Evolutionary conservation across 2,113 vertebrate genomes (phyloP).

Genomic region (Mobula birostris): DNA sequence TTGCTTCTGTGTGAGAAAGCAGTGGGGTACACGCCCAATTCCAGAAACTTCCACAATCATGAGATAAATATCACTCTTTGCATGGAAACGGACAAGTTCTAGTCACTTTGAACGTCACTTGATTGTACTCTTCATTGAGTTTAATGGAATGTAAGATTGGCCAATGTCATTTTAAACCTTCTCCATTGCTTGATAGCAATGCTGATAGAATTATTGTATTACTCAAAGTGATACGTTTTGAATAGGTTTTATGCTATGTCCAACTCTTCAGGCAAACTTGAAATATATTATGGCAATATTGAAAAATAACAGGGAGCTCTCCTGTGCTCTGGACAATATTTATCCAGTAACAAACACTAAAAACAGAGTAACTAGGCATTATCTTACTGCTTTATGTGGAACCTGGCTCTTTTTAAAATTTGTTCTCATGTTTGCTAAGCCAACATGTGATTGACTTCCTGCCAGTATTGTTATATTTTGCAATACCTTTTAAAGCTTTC

Average conservation of each 20-base stretch:
- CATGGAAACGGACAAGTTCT: not conserved
- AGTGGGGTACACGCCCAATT: not conserved
- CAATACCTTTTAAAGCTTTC: not conserved
- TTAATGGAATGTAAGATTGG: not conserved
- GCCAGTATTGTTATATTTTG: not conserved
- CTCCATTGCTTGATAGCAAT: not conserved
- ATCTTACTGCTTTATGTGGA: too few species aligned
- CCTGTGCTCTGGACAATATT: too few species aligned
- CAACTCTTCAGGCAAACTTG: not conserved
- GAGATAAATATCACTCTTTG: not conserved
- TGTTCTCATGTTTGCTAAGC: not conserved
- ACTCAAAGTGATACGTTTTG: not conserved
- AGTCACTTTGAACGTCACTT: not conserved
- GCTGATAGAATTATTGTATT: not conserved
- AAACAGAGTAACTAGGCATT: too few species aligned
- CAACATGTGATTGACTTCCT: not conserved
- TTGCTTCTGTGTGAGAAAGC: not conserved
- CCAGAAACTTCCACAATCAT: not conserved
- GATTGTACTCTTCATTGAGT: not conserved
- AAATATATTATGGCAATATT: too few species aligned
- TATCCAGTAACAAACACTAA: too few species aligned
- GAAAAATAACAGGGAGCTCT: too few species aligned
- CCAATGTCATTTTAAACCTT: not conserved
- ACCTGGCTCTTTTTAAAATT: not conserved
- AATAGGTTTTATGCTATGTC: not conserved